Percentiles rank a stretch among this genome's conserved stretches.
Evolutionary conservation across 2,113 vertebrate species (phyloP).

Genomic region (Leptobrachium ailaonicum): DNA sequence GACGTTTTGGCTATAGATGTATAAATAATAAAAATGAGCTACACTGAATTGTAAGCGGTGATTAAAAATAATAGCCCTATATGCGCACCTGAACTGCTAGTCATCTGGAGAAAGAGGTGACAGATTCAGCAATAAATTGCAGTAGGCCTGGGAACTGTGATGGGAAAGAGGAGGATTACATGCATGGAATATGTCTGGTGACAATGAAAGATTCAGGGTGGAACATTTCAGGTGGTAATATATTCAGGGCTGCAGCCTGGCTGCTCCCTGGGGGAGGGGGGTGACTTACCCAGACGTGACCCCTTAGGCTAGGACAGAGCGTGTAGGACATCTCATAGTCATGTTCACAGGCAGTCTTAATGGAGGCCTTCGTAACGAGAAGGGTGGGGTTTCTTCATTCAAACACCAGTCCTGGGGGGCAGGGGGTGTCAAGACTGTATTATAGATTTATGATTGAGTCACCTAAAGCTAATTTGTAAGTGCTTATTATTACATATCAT

Average conservation of each 20-base stretch:
- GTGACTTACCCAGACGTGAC: slow-evolving; percentile 77
- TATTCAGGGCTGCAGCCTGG: slow-evolving; percentile 71
- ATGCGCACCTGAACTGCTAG: background rate
- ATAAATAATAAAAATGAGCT: too few species aligned
- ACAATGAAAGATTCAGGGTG: slow-evolving; percentile 36
- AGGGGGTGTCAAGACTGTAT: background rate
- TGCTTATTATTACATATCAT: background rate
- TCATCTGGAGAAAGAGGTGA: background rate
- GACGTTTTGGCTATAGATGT: too few species aligned
- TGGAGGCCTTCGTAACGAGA: slow-evolving; percentile 43
- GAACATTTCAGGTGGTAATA: slow-evolving; percentile 51
- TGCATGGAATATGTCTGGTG: slow-evolving; percentile 19
- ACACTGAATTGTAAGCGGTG: too few species aligned
- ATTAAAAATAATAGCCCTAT: too few species aligned
- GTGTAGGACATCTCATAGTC: slow-evolving; percentile 32
- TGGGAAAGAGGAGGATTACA: slow-evolving; percentile 14
- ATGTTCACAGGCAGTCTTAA: slow-evolving; percentile 50
- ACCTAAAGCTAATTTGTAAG: background rate
- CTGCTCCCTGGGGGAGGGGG: slow-evolving; percentile 60
- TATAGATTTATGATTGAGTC: slow-evolving; percentile 12
- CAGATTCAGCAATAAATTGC: background rate
- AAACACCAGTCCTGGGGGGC: background rate
- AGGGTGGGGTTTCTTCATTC: background rate
- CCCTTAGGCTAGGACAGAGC: slow-evolving; percentile 59
- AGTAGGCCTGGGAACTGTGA: background rate